Conservation (phyloP, 2,888 invertebrate species). For the Netelia virgata region DNA sequence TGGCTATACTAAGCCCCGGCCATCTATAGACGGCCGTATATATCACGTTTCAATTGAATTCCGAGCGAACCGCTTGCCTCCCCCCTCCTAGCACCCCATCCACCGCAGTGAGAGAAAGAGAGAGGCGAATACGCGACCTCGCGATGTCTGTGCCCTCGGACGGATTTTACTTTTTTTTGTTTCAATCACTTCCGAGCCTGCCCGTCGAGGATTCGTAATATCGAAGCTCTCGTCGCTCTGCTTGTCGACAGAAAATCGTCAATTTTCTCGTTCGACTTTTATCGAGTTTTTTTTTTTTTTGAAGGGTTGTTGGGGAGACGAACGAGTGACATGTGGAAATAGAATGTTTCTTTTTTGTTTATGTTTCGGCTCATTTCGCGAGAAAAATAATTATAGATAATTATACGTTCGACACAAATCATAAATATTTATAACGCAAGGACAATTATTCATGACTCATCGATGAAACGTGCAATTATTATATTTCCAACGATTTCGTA, state of each 20-base stretch:
- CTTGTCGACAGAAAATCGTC: too few relatives aligned
- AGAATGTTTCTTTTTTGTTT: too few relatives aligned
- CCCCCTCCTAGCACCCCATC: too few relatives aligned
- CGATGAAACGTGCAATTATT: not conserved
- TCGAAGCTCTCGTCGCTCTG: not conserved
- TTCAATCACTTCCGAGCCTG: constrained; percentile 6
- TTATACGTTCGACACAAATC: too few relatives aligned
- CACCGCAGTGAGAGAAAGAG: constrained; percentile 7
- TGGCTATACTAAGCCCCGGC: constrained; percentile 54
- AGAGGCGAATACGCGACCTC: not conserved
- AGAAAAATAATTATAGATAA: too few relatives aligned
- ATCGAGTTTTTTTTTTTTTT: too few relatives aligned
- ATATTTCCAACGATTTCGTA: too few relatives aligned
- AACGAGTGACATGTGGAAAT: too few relatives aligned
- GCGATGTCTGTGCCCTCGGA: not conserved
- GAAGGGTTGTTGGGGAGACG: too few relatives aligned
- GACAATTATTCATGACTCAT: not conserved
- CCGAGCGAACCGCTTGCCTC: constrained; percentile 56
- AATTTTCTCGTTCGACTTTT: too few relatives aligned
- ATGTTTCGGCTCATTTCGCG: too few relatives aligned
- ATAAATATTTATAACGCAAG: not conserved
- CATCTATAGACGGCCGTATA: constrained; percentile 57
- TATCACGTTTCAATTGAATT: constrained; percentile 76
- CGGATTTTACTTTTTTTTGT: not conserved
- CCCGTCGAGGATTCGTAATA: not conserved